A percentile compares a stretch with the other conserved stretches of the same genome.
Evolutionary conservation across 2,113 vertebrate genomes (phyloP).

Genomic region (Okapia johnstoni): DNA sequence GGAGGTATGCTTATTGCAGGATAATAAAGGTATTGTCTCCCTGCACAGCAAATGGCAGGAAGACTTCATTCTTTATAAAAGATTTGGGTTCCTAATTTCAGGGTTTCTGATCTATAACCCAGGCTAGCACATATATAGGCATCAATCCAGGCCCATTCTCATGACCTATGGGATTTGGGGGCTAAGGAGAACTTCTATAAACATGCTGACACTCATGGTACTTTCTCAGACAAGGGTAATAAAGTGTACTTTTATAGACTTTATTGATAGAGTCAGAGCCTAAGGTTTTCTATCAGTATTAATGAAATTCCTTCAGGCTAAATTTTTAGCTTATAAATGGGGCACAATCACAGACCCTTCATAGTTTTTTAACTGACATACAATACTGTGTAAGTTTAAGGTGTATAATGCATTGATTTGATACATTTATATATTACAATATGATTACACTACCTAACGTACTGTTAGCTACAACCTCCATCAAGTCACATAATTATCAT

Average conservation of each 20-base stretch:
- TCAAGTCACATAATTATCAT: not conserved
- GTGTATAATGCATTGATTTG: not conserved
- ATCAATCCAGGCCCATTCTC: not conserved
- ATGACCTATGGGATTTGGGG: not conserved
- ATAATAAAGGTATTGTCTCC: not conserved
- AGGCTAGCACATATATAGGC: not conserved
- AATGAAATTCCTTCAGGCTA: not conserved
- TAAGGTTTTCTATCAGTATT: not conserved
- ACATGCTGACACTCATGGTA: not conserved
- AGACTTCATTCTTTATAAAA: not conserved
- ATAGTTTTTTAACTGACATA: not conserved
- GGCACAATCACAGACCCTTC: not conserved
- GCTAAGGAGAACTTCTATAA: fast-evolving
- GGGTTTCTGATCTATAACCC: not conserved
- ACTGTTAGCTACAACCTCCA: not conserved
- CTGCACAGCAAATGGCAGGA: not conserved
- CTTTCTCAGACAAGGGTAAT: not conserved
- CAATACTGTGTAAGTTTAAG: not conserved
- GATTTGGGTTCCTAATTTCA: not conserved
- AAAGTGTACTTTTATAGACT: not conserved
- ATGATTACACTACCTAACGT: not conserved
- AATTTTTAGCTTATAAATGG: not conserved
- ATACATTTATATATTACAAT: not conserved
- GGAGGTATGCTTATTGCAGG: not conserved
- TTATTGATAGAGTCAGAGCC: not conserved